Evolutionary conservation across 2,888 invertebrate genomes (phyloP).

Genomic region (Andrena haemorrhoa): DNA sequence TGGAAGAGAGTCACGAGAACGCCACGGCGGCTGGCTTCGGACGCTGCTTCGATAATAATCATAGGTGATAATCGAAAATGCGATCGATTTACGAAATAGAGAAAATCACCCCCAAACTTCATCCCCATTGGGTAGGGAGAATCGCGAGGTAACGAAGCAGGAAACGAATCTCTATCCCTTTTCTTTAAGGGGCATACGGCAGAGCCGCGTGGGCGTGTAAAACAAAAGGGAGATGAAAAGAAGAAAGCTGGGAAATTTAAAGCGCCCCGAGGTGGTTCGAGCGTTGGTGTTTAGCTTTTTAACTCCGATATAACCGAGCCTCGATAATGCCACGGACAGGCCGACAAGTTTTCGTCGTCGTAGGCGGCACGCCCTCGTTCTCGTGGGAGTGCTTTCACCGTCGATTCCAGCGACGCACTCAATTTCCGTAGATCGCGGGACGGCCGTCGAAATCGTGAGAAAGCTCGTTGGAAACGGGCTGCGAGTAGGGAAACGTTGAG

Average conservation of each 20-base stretch:
- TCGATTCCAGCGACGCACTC: conserved; percentile 34
- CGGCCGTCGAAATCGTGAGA: background rate
- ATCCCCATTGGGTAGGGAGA: no score
- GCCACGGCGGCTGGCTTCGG: background rate
- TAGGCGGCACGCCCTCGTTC: background rate
- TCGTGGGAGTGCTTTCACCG: conserved; percentile 15
- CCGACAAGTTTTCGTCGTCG: conserved; percentile 4
- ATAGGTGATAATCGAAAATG: no score
- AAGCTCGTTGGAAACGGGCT: background rate
- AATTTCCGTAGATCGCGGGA: conserved; percentile 45
- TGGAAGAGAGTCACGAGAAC: background rate
- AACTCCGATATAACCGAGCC: conserved; percentile 5
- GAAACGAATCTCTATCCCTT: conserved; percentile 6
- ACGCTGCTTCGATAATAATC: no score
- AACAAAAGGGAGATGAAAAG: background rate
- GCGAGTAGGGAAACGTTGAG: background rate
- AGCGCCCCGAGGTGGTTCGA: background rate
- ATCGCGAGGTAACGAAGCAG: background rate
- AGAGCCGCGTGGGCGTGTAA: background rate
- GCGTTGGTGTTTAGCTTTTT: background rate
- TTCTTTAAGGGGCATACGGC: background rate
- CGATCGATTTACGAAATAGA: no score
- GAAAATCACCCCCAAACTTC: no score
- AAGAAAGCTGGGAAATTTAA: background rate
- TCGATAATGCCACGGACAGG: conserved; percentile 2